These are phyloP conservation scores for Mergus octosetaceus DNA, from an alignment of 2,797 vertebrate species.

Conservation along the genomic window DNA sequence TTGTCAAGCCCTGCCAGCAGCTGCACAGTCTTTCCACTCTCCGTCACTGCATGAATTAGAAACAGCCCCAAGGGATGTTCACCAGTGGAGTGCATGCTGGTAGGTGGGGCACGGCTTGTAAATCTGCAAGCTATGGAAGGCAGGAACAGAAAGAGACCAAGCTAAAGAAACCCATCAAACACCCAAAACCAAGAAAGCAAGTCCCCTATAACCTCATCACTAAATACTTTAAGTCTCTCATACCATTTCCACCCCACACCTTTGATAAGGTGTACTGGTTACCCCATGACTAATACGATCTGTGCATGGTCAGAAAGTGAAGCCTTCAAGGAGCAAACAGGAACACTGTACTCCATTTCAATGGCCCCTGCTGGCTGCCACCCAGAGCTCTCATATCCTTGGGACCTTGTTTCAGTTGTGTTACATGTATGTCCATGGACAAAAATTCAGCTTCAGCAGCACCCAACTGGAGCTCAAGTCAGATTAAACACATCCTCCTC, in stretches of 20 bases:
- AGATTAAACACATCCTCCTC: background rate
- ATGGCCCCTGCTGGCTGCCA: accelerated
- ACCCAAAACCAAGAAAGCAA: background rate
- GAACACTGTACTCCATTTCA: background rate
- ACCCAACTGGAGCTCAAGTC: background rate
- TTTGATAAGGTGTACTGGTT: background rate
- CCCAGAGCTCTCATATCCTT: background rate
- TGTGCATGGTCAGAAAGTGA: background rate
- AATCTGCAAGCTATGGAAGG: slow-evolving; percentile 44
- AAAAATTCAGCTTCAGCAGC: background rate
- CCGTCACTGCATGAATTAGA: background rate
- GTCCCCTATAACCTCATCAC: background rate
- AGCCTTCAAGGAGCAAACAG: background rate
- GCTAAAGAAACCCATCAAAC: background rate
- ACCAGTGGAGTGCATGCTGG: accelerated
- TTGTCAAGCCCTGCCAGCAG: slow-evolving; percentile 2
- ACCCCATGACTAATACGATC: background rate
- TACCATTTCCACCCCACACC: accelerated
- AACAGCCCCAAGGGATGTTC: background rate
- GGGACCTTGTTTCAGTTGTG: background rate
- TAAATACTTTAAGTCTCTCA: background rate
- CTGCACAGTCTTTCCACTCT: background rate
- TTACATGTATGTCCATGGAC: accelerated
- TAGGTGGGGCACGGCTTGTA: background rate
- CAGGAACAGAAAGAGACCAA: background rate